Percentiles rank a stretch among this genome's conserved stretches.
These are phyloP conservation scores for Napeogenes sylphis DNA, from an alignment of 2,888 invertebrate species.

Conservation along the genomic window DNA sequence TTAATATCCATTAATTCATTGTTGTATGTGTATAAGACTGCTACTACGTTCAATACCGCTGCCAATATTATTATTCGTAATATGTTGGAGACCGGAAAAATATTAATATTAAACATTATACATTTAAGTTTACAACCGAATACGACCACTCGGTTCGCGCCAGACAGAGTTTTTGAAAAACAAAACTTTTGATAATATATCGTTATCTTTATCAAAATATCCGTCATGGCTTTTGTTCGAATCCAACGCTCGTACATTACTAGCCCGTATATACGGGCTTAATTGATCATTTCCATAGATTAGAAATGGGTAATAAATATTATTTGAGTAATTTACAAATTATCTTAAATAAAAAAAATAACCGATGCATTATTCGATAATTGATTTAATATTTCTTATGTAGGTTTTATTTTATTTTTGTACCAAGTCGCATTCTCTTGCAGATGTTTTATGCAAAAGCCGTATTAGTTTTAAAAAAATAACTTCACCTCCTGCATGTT, in stretches of 20 bases:
- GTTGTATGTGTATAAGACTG: conserved; percentile 1
- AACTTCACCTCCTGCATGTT: no score
- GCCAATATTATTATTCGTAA: neutral
- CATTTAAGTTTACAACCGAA: neutral
- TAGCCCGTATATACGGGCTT: neutral
- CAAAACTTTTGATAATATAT: neutral
- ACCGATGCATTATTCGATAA: no score
- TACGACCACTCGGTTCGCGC: neutral
- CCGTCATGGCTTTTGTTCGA: neutral
- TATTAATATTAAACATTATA: neutral
- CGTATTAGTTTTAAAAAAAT: no score
- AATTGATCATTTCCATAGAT: no score
- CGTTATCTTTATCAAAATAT: neutral
- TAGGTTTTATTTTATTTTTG: no score
- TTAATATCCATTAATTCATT: neutral
- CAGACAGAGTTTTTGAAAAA: neutral
- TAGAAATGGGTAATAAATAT: no score
- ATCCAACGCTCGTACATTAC: neutral
- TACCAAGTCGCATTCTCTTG: no score
- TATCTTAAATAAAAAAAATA: no score
- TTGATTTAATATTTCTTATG: no score
- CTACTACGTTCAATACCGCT: neutral
- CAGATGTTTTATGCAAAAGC: no score
- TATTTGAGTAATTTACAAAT: no score
- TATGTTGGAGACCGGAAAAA: neutral